These are phyloP conservation scores for Brachylomia viminalis DNA, from an alignment of 2,888 invertebrate species.

Conservation along the genomic window DNA sequence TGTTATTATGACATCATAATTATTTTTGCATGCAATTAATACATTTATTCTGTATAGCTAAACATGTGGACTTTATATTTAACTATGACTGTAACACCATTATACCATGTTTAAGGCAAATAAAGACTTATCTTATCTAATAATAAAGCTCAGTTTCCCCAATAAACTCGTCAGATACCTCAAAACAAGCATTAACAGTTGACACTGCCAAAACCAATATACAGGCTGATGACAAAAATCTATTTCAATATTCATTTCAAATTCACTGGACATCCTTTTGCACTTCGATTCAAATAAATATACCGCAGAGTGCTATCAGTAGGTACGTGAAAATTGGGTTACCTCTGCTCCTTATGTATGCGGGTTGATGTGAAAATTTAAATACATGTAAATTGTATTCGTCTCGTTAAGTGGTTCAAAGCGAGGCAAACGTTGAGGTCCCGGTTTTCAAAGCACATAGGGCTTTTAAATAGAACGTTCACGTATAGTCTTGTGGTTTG, in stretches of 20 bases:
- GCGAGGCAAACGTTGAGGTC: neutral
- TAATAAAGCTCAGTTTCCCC: neutral
- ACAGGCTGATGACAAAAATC: neutral
- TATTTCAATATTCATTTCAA: conserved; percentile 15
- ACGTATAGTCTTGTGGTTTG: neutral
- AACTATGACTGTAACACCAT: too few species aligned
- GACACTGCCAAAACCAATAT: conserved; percentile 18
- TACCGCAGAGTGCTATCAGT: neutral
- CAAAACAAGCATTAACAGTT: conserved; percentile 6
- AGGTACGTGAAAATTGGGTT: conserved; percentile 21
- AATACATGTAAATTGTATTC: conserved; percentile 46
- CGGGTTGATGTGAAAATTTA: conserved; percentile 28
- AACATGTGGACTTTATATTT: too few species aligned
- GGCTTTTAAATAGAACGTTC: neutral
- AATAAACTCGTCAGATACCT: neutral
- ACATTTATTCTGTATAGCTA: too few species aligned
- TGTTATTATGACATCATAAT: too few species aligned
- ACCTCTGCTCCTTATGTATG: neutral
- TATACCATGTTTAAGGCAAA: too few species aligned
- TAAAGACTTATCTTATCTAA: too few species aligned
- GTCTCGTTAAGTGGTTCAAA: conserved; percentile 9
- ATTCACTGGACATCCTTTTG: conserved; percentile 33
- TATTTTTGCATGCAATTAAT: too few species aligned
- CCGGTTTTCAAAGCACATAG: neutral
- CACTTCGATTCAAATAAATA: conserved; percentile 23